phyloP scores from a whole-genome alignment of 2,113 vertebrate species.

The Octodon degus region DNA sequence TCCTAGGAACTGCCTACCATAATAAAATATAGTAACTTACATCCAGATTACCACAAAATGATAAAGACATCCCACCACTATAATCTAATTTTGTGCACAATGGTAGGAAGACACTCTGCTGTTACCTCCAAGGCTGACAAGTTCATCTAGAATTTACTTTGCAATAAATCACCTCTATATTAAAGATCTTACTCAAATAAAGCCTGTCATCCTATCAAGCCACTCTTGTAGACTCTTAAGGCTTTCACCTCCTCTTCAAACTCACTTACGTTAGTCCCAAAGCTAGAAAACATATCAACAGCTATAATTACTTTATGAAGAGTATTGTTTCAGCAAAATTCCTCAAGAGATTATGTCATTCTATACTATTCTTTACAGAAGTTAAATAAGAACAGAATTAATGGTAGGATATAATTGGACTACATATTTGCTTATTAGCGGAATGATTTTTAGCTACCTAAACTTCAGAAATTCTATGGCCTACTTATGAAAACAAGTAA shows the following conservation, averaged over 20 bases:
- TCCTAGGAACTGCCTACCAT: conserved; percentile 39
- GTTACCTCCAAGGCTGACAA: conserved; percentile 54
- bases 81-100: conserved; percentile 30
- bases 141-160: conserved; percentile 70
- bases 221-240: conserved; percentile 37
- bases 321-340: conserved; percentile 52
- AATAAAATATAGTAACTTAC: conserved; percentile 50
- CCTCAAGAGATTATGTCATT: conserved; percentile 55
- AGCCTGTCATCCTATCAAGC: conserved; percentile 60
- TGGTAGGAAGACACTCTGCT: conserved; percentile 54
- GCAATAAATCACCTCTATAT: conserved; percentile 64
- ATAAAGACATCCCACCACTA: conserved; percentile 47
- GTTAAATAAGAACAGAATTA: conserved; percentile 38
- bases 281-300: conserved; percentile 61
- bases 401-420: neutral
- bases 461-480: conserved; percentile 32
- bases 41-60: conserved; percentile 37
- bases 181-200: conserved; percentile 70
- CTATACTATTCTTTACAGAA: conserved; percentile 40
- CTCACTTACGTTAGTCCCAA: conserved; percentile 50
- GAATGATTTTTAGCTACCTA: neutral
- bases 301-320: conserved; percentile 53
- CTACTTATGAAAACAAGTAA: conserved; percentile 26
- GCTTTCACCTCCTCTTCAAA: conserved; percentile 41
- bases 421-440: neutral